Percentiles rank a stretch among this genome's conserved stretches.
Evolutionary conservation across 2,888 invertebrate genomes (phyloP).

Genomic region (Creontiades dilutus): DNA sequence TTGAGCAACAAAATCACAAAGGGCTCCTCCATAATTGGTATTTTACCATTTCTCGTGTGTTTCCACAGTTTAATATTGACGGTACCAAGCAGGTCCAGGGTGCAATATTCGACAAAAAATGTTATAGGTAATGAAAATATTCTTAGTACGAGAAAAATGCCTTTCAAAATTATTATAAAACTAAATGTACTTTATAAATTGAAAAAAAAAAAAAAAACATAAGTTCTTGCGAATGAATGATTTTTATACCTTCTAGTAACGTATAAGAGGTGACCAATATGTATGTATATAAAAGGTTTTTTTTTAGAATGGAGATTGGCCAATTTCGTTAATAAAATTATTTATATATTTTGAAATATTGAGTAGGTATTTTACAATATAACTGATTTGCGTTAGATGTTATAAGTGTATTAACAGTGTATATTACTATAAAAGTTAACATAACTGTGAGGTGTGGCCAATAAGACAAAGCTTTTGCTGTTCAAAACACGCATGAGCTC

Average conservation of each 20-base stretch:
- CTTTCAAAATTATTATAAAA: neutral
- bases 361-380: neutral
- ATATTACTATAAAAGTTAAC: conserved; percentile 7
- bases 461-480: conserved; percentile 22
- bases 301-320: neutral
- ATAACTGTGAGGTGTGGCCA: neutral
- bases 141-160: neutral
- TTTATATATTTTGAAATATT: conserved; percentile 36
- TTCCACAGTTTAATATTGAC: neutral
- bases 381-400: neutral
- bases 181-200: neutral
- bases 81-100: conserved; percentile 1
- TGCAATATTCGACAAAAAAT: neutral
- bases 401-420: neutral
- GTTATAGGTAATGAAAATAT: neutral
- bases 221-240: neutral
- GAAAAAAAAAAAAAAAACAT: neutral
- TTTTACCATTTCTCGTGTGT: too few relatives aligned
- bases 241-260: conserved; percentile 16
- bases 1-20: too few relatives aligned
- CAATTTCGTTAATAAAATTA: neutral
- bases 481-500: conserved; percentile 32
- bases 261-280: neutral
- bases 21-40: too few relatives aligned
- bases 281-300: neutral